phyloP scores from a whole-genome alignment of 2,113 vertebrate genomes.

The Eclectus roratus region DNA sequence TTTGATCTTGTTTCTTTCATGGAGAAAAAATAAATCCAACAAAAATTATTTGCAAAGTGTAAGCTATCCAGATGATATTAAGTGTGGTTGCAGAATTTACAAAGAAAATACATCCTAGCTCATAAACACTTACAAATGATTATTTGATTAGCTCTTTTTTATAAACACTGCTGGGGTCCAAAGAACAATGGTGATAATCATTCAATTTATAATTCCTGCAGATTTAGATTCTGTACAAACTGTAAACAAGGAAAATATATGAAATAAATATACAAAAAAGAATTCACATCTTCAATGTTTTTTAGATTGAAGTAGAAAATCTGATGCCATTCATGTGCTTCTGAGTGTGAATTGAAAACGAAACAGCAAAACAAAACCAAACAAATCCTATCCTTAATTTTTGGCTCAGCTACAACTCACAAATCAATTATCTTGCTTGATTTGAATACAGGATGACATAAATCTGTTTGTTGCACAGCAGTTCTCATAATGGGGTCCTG shows the following conservation, averaged over 20 bases:
- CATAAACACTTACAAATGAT: not conserved
- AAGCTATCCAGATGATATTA: not conserved
- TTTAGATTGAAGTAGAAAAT: not conserved
- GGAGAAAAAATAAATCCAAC: not conserved
- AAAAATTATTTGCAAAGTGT: not conserved
- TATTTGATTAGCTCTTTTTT: not conserved
- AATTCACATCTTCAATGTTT: not conserved
- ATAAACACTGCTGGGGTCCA: not conserved
- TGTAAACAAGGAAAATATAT: not conserved
- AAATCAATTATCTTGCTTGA: not conserved
- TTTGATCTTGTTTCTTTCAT: not conserved
- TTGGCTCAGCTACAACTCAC: not conserved
- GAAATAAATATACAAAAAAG: not conserved
- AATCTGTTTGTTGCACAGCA: not conserved
- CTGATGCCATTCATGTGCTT: not conserved
- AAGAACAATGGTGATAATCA: not conserved
- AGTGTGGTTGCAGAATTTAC: not conserved
- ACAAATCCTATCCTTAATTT: not conserved
- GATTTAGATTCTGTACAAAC: not conserved
- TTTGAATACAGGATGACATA: not conserved
- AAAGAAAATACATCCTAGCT: not conserved
- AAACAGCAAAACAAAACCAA: not conserved
- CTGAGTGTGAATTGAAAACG: not conserved
- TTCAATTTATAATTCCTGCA: not conserved
- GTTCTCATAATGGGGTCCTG: not conserved